Evolutionary conservation across 2,888 invertebrate genomes (phyloP).

Genomic region (Troilus luridus): DNA sequence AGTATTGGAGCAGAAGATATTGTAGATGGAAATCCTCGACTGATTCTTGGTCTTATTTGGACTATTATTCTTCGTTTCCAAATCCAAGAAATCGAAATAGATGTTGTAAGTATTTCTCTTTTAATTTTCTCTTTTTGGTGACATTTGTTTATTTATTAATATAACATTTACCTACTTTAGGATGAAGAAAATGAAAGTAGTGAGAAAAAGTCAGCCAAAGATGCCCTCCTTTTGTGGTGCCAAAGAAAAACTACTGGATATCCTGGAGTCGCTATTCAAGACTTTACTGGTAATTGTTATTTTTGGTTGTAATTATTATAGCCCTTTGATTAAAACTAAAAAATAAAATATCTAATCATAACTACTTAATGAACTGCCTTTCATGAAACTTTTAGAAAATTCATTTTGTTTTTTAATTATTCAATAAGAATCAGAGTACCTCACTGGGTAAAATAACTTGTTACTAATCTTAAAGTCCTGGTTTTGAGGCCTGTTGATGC

Average conservation of each 20-base stretch:
- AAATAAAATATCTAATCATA: too few species aligned
- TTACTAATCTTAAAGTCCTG: too few species aligned
- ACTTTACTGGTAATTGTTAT: constrained; percentile 77
- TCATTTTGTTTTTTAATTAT: too few species aligned
- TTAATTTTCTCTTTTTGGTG: neutral
- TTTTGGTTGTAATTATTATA: neutral
- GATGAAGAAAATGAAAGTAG: constrained; percentile 97
- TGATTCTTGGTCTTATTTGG: constrained; percentile 98
- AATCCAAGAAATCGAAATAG: constrained; percentile 98
- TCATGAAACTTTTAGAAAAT: too few species aligned
- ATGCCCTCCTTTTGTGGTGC: constrained; percentile 97
- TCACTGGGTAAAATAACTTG: too few species aligned
- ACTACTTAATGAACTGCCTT: too few species aligned
- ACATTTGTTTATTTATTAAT: neutral
- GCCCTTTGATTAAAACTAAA: too few species aligned
- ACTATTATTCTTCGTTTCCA: constrained; percentile 99
- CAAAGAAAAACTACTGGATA: constrained; percentile 98
- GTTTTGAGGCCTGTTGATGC: too few species aligned
- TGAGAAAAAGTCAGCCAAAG: constrained; percentile 98
- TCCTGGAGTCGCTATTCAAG: constrained; percentile 88
- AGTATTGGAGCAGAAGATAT: constrained; percentile 99
- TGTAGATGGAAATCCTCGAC: constrained; percentile 96
- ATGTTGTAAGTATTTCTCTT: constrained; percentile 77
- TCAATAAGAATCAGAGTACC: too few species aligned
- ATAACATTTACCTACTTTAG: constrained; percentile 70